These are phyloP conservation scores for Morpho achilles DNA, from an alignment of 2,888 invertebrate genomes.

Conservation along the genomic window DNA sequence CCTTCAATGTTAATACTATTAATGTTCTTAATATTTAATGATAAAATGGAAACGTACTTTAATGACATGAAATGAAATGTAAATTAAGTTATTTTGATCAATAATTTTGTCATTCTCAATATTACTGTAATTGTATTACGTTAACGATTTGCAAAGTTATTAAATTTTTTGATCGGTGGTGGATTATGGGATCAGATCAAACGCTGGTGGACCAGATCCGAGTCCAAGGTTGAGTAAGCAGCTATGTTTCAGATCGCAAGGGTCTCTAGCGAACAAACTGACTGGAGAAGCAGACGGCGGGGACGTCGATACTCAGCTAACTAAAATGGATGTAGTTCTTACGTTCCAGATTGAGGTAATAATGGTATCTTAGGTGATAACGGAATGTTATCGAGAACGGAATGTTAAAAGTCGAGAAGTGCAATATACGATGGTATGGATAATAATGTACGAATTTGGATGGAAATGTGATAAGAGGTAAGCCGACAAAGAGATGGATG, in stretches of 20 bases:
- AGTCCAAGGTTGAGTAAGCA: constrained; percentile 81
- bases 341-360: constrained; percentile 97
- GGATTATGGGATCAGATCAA: constrained; percentile 62
- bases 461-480: no score
- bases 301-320: constrained; percentile 96
- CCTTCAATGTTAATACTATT: constrained; percentile 1
- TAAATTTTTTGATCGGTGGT: constrained; percentile 29
- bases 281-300: constrained; percentile 98
- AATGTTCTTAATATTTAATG: no score
- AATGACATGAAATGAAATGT: no score
- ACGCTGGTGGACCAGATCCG: constrained; percentile 71
- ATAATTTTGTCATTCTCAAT: neutral
- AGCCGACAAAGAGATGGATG: no score
- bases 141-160: constrained; percentile 8
- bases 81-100: no score
- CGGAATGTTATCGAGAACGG: neutral
- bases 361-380: constrained; percentile 11
- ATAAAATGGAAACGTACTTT: no score
- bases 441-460: no score
- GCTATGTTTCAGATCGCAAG: constrained; percentile 89
- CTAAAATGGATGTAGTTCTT: constrained; percentile 98
- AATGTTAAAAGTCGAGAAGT: no score
- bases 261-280: constrained; percentile 91
- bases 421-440: no score
- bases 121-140: neutral